Conservation (phyloP, 2,113 vertebrate species). For the Xyrauchen texanus region DNA sequence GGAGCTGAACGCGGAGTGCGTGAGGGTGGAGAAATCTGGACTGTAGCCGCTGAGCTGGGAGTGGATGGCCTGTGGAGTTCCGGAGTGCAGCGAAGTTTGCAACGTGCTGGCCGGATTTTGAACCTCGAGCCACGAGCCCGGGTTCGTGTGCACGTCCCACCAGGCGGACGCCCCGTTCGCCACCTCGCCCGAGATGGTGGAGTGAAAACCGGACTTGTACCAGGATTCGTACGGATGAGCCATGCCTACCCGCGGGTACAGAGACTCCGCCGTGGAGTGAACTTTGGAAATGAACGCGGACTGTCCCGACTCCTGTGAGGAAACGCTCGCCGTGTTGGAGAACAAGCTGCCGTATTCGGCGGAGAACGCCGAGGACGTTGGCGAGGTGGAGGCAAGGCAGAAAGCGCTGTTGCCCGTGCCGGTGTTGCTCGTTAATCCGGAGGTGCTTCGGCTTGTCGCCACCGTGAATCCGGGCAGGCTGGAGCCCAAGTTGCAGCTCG, state of each 20-base stretch:
- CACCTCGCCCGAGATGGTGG: constrained; percentile 92
- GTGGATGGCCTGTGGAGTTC: constrained; percentile 92
- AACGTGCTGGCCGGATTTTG: constrained; percentile 88
- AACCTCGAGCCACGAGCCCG: constrained; percentile 96
- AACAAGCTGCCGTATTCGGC: constrained; percentile 96
- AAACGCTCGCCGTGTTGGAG: constrained; percentile 88
- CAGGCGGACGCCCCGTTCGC: constrained; percentile 92
- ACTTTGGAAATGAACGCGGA: constrained; percentile 99
- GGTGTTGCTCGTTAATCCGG: constrained; percentile 84
- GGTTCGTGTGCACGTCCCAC: constrained; percentile 97
- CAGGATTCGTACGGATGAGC: constrained; percentile 98
- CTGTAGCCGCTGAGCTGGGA: constrained; percentile 96
- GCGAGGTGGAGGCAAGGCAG: constrained; percentile 95
- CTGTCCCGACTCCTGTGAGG: constrained; percentile 91
- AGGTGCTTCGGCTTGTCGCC: constrained; percentile 85
- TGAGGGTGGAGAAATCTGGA: constrained; percentile 94
- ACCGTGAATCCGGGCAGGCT: constrained; percentile 93
- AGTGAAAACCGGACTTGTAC: constrained; percentile 99
- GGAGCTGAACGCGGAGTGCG: constrained; percentile 97
- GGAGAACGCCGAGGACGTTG: constrained; percentile 95
- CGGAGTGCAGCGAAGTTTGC: constrained; percentile 91
- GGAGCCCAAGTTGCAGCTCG: constrained; percentile 95
- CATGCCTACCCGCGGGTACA: constrained; percentile 97
- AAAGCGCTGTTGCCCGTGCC: constrained; percentile 94
- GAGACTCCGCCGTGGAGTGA: constrained; percentile 86